phyloP scores from a whole-genome alignment of 2,888 invertebrate genomes.

The Drosophila neoperkinsi region DNA sequence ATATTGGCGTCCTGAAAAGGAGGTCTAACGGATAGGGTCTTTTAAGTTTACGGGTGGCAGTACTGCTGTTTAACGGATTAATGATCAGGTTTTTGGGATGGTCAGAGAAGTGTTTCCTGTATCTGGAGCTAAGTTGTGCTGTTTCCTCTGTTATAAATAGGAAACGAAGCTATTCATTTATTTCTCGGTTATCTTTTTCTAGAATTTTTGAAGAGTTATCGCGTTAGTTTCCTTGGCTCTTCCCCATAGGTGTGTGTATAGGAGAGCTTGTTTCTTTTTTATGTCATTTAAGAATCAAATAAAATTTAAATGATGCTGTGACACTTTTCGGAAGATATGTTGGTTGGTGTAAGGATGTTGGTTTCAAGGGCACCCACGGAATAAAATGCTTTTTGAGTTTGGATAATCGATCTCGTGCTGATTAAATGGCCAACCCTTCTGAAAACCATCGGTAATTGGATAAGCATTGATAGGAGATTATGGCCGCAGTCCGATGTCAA shows the following conservation, averaged over 20 bases:
- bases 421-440: neutral
- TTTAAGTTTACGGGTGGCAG: neutral
- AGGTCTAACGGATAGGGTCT: neutral
- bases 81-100: neutral
- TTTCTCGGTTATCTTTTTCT: neutral
- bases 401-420: neutral
- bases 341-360: no score
- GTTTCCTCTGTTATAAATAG: fast-evolving
- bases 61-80: no score
- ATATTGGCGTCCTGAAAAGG: neutral
- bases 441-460: neutral
- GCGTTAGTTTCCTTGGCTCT: neutral
- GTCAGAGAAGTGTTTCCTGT: neutral
- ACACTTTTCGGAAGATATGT: no score
- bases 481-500: neutral
- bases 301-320: no score
- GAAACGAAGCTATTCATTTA: neutral
- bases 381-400: neutral
- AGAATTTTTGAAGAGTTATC: neutral
- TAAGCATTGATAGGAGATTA: neutral
- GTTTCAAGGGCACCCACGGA: no score
- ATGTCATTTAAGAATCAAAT: neutral
- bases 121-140: neutral
- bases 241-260: neutral
- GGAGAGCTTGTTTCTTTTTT: neutral